Percentiles rank a stretch among this genome's conserved stretches.
Evolutionary conservation across 2,113 vertebrate genomes (phyloP).

Genomic region (Formicarius rufipectus): DNA sequence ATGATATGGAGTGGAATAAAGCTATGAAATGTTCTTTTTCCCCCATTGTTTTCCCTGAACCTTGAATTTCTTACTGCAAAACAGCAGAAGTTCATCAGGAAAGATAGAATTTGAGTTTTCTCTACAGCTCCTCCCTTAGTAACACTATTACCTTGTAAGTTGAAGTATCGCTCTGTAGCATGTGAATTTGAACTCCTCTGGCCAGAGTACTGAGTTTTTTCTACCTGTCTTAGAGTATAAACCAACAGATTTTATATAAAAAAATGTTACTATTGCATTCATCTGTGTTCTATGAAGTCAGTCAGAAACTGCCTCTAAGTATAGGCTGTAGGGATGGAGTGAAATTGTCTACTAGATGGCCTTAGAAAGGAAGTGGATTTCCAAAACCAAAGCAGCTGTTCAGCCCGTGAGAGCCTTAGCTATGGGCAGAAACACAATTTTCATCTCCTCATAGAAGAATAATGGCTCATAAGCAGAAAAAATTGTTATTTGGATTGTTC

Average conservation of each 20-base stretch:
- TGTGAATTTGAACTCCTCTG: not conserved
- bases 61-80: not conserved
- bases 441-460: not conserved
- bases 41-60: not conserved
- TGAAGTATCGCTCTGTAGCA: not conserved
- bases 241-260: not conserved
- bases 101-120: not conserved
- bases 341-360: not conserved
- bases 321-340: not conserved
- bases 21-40: not conserved
- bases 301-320: not conserved
- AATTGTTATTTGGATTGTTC: not conserved
- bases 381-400: not conserved
- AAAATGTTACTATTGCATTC: not conserved
- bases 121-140: not conserved
- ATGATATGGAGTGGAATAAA: not conserved
- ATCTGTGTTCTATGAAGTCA: not conserved
- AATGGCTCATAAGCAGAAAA: not conserved
- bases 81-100: not conserved
- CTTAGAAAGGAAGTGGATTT: not conserved
- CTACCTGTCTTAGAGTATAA: not conserved
- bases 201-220: not conserved
- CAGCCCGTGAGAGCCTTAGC: not conserved
- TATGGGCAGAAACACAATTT: not conserved
- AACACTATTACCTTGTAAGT: not conserved